These are phyloP conservation scores for Nothoprocta perdicaria DNA, from an alignment of 2,113 vertebrate genomes.

Conservation along the genomic window DNA sequence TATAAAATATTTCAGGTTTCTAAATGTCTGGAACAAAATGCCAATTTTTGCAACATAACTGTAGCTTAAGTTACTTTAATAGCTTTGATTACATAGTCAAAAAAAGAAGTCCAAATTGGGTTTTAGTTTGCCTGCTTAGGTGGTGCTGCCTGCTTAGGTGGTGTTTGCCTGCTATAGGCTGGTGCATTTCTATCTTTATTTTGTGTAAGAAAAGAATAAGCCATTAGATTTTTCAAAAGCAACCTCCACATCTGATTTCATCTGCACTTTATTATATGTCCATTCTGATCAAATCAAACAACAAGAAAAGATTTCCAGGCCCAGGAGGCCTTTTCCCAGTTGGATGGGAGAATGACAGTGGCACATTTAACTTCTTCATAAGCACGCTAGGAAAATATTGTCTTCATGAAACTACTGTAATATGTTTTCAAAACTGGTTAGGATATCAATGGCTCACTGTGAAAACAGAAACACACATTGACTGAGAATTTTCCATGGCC, in stretches of 20 bases:
- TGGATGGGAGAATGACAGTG: neutral
- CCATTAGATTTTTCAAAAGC: neutral
- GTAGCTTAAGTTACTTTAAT: neutral
- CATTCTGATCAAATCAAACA: neutral
- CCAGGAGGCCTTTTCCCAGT: neutral
- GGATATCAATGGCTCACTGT: neutral
- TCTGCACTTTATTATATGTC: neutral
- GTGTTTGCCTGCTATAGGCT: no score
- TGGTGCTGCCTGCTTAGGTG: neutral
- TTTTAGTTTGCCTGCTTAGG: neutral
- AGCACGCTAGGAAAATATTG: neutral
- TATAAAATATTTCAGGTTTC: neutral
- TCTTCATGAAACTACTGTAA: neutral
- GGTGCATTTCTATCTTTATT: neutral
- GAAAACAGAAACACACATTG: neutral
- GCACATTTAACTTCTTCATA: neutral
- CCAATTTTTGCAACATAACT: neutral
- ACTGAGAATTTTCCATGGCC: neutral
- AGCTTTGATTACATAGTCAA: neutral
- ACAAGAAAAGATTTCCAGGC: neutral
- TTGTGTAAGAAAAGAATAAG: neutral
- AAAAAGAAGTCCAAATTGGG: neutral
- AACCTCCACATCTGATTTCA: neutral
- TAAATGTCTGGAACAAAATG: neutral
- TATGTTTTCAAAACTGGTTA: neutral